A percentile compares a stretch with the other conserved stretches of the same genome.
Conservation (phyloP, 2,888 invertebrate species). For the Caenorhabditis sp. region DNA sequence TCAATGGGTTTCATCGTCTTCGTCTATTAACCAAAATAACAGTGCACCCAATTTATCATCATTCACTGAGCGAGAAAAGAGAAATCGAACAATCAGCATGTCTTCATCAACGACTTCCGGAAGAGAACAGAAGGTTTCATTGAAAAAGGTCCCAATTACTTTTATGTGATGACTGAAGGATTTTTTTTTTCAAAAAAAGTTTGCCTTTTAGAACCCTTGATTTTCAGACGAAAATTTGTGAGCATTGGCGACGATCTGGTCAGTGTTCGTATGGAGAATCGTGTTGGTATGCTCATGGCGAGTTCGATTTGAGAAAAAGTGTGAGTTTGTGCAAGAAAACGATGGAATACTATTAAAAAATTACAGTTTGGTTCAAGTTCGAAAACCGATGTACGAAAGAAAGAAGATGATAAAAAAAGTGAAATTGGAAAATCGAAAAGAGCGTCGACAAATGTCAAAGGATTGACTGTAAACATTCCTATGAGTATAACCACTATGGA, state of each 20-base stretch:
- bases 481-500: slow-evolving; percentile 16
- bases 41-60: too few relatives aligned
- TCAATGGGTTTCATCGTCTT: not conserved
- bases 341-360: too few relatives aligned
- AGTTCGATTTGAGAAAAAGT: slow-evolving; percentile 19
- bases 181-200: slow-evolving; percentile 1
- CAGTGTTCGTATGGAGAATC: slow-evolving; percentile 33
- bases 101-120: not conserved
- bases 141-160: slow-evolving; percentile 20
- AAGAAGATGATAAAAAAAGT: not conserved
- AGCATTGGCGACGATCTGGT: slow-evolving; percentile 36
- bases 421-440: slow-evolving; percentile 13
- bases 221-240: slow-evolving; percentile 45
- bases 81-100: not conserved
- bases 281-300: slow-evolving; percentile 44
- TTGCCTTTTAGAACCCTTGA: slow-evolving; percentile 6
- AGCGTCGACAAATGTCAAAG: slow-evolving; percentile 31
- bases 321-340: too few relatives aligned
- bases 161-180: not conserved
- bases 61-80: too few relatives aligned
- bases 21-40: too few relatives aligned
- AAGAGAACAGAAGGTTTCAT: slow-evolving; percentile 11
- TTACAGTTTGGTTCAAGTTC: not conserved
- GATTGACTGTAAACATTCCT: slow-evolving; percentile 34
- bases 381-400: not conserved